These are phyloP conservation scores for Eutrigla gurnardus DNA, from an alignment of 2,797 vertebrate species.

Conservation along the genomic window DNA sequence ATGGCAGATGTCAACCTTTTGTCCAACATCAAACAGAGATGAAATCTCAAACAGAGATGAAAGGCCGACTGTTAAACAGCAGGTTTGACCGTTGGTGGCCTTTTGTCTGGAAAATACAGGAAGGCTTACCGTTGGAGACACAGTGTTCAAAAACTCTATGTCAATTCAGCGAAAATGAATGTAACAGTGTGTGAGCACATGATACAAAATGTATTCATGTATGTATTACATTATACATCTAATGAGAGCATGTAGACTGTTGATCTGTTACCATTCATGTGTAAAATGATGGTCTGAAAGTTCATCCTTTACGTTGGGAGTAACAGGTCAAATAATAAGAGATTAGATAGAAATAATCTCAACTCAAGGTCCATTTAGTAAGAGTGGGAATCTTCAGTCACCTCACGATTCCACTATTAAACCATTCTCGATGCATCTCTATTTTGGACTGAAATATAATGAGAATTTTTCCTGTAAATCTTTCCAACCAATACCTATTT, in stretches of 20 bases:
- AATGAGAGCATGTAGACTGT: not conserved
- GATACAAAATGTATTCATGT: not conserved
- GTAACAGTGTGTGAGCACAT: not conserved
- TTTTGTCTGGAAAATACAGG: slow-evolving; percentile 3
- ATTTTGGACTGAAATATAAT: too few species aligned
- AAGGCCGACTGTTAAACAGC: not conserved
- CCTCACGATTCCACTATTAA: too few species aligned
- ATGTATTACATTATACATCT: not conserved
- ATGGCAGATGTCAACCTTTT: not conserved
- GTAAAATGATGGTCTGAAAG: slow-evolving; percentile 2
- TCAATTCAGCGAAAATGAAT: not conserved
- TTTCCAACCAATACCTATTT: too few species aligned
- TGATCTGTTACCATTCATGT: not conserved
- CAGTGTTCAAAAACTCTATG: not conserved
- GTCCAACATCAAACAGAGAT: not conserved
- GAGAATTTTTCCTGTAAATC: too few species aligned
- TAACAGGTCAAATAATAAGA: too few species aligned
- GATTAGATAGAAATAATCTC: not conserved
- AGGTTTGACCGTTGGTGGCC: not conserved
- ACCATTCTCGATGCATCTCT: too few species aligned
- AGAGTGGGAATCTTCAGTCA: too few species aligned
- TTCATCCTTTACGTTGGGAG: not conserved
- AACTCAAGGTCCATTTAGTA: not conserved
- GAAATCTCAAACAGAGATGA: too few species aligned
- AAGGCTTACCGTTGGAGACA: not conserved